phyloP scores from a whole-genome alignment of 2,113 vertebrate genomes.

The Bufo gargarizans region DNA sequence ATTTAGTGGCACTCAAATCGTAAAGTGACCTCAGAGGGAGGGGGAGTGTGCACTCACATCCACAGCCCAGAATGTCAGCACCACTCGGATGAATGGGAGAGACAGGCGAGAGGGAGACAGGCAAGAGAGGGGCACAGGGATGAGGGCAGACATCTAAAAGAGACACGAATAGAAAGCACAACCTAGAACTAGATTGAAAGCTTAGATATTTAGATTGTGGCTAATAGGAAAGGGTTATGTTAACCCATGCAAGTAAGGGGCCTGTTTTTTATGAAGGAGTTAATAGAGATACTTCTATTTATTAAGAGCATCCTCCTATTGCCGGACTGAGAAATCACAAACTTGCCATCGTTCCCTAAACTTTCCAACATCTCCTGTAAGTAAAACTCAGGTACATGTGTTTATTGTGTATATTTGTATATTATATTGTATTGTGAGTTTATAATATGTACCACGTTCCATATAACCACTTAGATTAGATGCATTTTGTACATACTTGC shows the following conservation, averaged over 20 bases:
- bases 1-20: slow-evolving; percentile 58
- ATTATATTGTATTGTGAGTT: no score
- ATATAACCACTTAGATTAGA: no score
- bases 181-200: background rate
- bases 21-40: slow-evolving; percentile 54
- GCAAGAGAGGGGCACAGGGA: background rate
- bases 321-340: background rate
- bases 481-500: no score
- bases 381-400: background rate
- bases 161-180: background rate
- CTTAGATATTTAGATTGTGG: background rate
- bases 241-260: background rate
- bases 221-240: background rate
- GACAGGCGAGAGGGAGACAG: background rate
- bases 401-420: background rate
- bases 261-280: background rate
- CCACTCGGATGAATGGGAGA: background rate
- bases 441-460: no score
- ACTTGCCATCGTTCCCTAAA: background rate
- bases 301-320: background rate
- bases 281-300: background rate
- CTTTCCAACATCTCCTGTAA: slow-evolving; percentile 16
- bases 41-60: slow-evolving; percentile 28
- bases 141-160: background rate
- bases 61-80: background rate